A percentile compares a stretch with the other conserved stretches of the same genome.
phyloP scores from a whole-genome alignment of 2,888 invertebrate species.

The Helobdella robusta region DNA sequence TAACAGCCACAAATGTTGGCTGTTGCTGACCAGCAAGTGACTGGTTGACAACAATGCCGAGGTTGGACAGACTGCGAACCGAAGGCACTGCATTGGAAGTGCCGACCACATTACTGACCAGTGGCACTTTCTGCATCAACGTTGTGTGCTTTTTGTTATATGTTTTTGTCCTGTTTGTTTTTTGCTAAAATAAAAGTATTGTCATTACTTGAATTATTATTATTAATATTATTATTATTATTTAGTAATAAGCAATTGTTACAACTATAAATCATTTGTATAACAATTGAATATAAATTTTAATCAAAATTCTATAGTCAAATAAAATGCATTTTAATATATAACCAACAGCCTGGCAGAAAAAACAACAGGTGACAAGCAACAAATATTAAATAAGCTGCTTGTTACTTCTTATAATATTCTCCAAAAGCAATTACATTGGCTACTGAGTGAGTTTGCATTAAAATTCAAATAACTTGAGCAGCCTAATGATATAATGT shows the following conservation, averaged over 20 bases:
- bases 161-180: too few relatives aligned
- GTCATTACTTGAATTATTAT: background rate
- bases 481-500: too few relatives aligned
- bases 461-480: too few relatives aligned
- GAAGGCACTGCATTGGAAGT: background rate
- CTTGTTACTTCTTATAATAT: too few relatives aligned
- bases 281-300: background rate
- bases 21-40: background rate
- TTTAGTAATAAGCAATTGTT: background rate
- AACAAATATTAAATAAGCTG: too few relatives aligned
- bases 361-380: too few relatives aligned
- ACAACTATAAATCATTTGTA: background rate
- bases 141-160: too few relatives aligned
- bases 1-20: background rate
- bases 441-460: too few relatives aligned
- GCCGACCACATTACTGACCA: background rate
- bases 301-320: background rate
- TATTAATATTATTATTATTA: background rate
- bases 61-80: constrained; percentile 7
- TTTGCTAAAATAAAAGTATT: background rate
- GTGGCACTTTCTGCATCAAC: constrained; percentile 17
- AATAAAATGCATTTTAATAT: too few relatives aligned
- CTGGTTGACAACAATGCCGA: constrained; percentile 20
- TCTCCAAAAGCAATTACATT: too few relatives aligned
- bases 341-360: too few relatives aligned